phyloP scores from a whole-genome alignment of 2,797 vertebrate species.

The Lagodon rhomboides region DNA sequence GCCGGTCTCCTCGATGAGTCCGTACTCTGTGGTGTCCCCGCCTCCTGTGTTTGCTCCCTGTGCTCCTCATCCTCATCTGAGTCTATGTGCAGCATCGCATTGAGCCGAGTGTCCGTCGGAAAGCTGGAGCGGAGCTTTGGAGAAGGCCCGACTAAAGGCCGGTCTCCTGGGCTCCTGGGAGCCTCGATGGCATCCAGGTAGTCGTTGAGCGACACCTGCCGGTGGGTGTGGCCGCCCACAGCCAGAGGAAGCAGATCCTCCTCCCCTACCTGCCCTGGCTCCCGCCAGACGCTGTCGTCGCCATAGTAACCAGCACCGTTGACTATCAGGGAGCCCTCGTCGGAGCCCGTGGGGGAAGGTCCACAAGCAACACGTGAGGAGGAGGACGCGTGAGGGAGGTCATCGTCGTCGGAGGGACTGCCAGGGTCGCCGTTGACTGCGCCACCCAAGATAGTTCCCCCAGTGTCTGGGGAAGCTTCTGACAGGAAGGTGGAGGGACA shows the following conservation, averaged over 20 bases:
- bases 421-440: constrained; percentile 92
- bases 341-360: constrained; percentile 86
- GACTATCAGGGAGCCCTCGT: constrained; percentile 88
- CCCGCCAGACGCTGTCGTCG: constrained; percentile 65
- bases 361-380: constrained; percentile 57
- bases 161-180: constrained; percentile 79
- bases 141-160: constrained; percentile 85
- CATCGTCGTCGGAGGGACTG: constrained; percentile 96
- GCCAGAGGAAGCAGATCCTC: constrained; percentile 69
- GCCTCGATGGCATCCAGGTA: constrained; percentile 92
- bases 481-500: neutral
- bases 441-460: constrained; percentile 86
- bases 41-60: constrained; percentile 73
- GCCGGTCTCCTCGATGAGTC: constrained; percentile 31
- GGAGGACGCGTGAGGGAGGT: constrained; percentile 83
- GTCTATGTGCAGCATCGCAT: constrained; percentile 97
- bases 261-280: constrained; percentile 26
- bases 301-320: constrained; percentile 71
- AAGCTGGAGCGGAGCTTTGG: constrained; percentile 96
- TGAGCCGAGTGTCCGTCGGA: constrained; percentile 95
- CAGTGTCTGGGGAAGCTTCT: constrained; percentile 88
- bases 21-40: constrained; percentile 78
- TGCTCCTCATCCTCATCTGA: constrained; percentile 95
- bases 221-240: constrained; percentile 75
- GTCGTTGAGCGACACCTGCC: constrained; percentile 94